phyloP scores from a whole-genome alignment of 2,797 vertebrate species.

The Huso huso region DNA sequence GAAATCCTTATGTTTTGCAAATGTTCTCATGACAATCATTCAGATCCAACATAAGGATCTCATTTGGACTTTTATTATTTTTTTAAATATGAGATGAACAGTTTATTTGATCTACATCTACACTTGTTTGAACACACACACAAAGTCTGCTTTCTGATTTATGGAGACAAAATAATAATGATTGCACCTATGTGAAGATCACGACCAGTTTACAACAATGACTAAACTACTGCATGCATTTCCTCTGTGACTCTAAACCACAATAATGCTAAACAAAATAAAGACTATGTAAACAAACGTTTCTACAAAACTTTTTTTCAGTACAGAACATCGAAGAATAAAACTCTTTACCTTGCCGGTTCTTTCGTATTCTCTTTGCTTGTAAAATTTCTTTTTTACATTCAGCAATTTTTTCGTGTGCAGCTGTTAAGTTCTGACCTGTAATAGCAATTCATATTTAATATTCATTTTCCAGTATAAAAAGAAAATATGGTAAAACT shows the following conservation, averaged over 20 bases:
- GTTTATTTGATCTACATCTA: too few relatives aligned
- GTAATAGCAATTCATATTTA: neutral
- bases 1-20: too few relatives aligned
- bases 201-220: too few relatives aligned
- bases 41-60: neutral
- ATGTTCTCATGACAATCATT: neutral
- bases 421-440: conserved; percentile 88
- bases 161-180: too few relatives aligned
- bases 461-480: too few relatives aligned
- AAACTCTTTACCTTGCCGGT: conserved; percentile 80
- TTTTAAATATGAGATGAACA: neutral
- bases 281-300: too few relatives aligned
- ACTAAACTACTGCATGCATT: too few relatives aligned
- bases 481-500: too few relatives aligned
- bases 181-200: too few relatives aligned
- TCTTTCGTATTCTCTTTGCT: conserved; percentile 94
- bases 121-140: too few relatives aligned
- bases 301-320: neutral
- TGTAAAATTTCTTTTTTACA: conserved; percentile 97
- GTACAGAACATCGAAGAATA: conserved; percentile 10
- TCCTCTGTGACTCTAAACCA: neutral
- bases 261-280: neutral
- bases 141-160: too few relatives aligned
- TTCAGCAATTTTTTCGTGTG: conserved; percentile 92
- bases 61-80: neutral